Conservation (phyloP, 2,888 invertebrate species). For the Emmelina monodactyla region DNA sequence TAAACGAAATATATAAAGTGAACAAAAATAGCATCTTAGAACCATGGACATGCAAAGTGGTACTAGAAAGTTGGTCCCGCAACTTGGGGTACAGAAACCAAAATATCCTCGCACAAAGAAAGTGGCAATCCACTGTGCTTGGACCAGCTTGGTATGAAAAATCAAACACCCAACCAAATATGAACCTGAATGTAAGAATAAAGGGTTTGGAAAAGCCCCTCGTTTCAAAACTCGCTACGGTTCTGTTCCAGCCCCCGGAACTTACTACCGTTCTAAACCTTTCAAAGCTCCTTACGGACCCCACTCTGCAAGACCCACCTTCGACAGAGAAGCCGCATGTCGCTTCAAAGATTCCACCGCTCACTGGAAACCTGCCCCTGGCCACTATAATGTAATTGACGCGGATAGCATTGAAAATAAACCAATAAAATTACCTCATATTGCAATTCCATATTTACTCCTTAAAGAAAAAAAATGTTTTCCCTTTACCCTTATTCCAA, state of each 20-base stretch:
- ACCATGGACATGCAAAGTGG: conserved; percentile 43
- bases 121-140: conserved; percentile 29
- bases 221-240: conserved; percentile 23
- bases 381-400: conserved; percentile 36
- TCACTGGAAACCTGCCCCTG: conserved; percentile 44
- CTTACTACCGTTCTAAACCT: conserved; percentile 33
- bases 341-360: conserved; percentile 28
- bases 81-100: conserved; percentile 52
- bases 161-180: conserved; percentile 21
- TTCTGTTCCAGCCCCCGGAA: conserved; percentile 37
- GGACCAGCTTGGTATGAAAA: conserved; percentile 43
- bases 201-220: conserved; percentile 38
- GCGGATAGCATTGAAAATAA: conserved; percentile 38
- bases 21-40: conserved; percentile 22
- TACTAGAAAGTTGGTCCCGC: conserved; percentile 44
- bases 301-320: conserved; percentile 34
- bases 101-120: conserved; percentile 27
- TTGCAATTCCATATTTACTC: too few species aligned
- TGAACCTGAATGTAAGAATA: conserved; percentile 33
- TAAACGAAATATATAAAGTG: conserved; percentile 27
- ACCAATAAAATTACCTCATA: conserved; percentile 15
- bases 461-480: too few species aligned
- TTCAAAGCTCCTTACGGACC: conserved; percentile 39
- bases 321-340: conserved; percentile 42
- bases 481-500: too few species aligned